Base-by-base conservation (phyloP, 2,113 vertebrate genomes). In the Panthera uncia region DNA sequence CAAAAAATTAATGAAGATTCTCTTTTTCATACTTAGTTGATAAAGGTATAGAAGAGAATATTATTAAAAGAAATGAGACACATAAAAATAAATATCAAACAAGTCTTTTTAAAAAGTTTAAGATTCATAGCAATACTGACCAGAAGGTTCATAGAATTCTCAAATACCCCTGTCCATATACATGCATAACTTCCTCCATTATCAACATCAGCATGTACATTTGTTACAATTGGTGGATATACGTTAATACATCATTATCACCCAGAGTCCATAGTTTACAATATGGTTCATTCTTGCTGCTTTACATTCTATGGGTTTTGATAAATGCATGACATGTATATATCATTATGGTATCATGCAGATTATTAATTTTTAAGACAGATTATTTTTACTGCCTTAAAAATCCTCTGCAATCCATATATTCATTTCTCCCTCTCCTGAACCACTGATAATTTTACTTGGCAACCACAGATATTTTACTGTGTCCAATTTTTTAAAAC, bases 21-120 rank as follows among this genome's bases (percentile, higher is more conserved):
- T 78, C 3, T 83, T 15, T 66, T 71, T 86, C 61, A 92, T 71
- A 48, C 4, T 69, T 66, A 76, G 8, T 69, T 84, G 29, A 57
- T 89, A 73, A 69, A 87, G 82, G 5, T 27, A 85, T 66, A 48
- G 55, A 84, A 95, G 79, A 21, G 9, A 33, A 81, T 50, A 13
- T 55, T 92, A 68, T 80, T 95, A 89, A 57, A 87, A 21, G 16
- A 94, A 95, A 65, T 55, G 31, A 91, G 55, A 5, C 1, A n/a
- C 9, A 81, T 15, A 82, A 97, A 92, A 94, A 73, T 73, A 84
- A 78, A 87, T 83, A 14, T 83, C n/a, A 83, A 89, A 61, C 16
- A 78, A 10, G 19, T 4, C 29, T 66, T 84, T 45, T 61, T 31
- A 36, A 36, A 36, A 31, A 79, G n/a, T 12, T 78, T 91, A 85